phyloP scores from a whole-genome alignment of 2,888 invertebrate species.

The Margaritifera margaritifera region DNA sequence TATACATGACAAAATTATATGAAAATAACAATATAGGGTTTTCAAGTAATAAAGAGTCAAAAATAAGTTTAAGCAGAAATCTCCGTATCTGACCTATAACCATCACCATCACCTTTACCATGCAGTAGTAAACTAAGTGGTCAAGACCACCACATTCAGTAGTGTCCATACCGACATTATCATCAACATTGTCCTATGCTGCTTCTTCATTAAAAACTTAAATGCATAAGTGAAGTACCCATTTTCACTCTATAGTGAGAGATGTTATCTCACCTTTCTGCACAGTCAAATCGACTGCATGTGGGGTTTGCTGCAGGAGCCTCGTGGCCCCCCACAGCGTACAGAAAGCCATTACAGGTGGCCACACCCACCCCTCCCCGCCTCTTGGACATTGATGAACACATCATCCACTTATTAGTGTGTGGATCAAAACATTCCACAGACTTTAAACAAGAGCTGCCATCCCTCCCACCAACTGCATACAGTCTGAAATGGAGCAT shows the following conservation, averaged over 20 bases:
- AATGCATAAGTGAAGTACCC: too few species aligned
- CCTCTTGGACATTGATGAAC: constrained; percentile 89
- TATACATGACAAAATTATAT: too few species aligned
- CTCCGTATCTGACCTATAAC: too few species aligned
- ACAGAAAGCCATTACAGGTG: constrained; percentile 89
- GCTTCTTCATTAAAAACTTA: too few species aligned
- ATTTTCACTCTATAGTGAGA: not conserved
- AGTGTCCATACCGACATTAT: too few species aligned
- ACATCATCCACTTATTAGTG: constrained; percentile 86
- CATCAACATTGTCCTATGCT: too few species aligned
- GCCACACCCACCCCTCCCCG: constrained; percentile 93
- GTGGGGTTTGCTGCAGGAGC: constrained; percentile 90
- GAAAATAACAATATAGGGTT: too few species aligned
- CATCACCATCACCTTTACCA: too few species aligned
- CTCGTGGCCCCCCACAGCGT: constrained; percentile 95
- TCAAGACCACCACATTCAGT: too few species aligned
- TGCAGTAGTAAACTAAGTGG: too few species aligned
- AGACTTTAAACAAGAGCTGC: constrained; percentile 89
- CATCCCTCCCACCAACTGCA: constrained; percentile 94
- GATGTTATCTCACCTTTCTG: constrained; percentile 81
- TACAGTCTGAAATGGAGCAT: constrained; percentile 79
- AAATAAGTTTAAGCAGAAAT: too few species aligned
- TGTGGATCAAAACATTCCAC: constrained; percentile 91
- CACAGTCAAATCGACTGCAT: constrained; percentile 88
- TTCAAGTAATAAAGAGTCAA: too few species aligned